Base-by-base conservation (phyloP, 1,140 invertebrate genomes). In the Bombus sylvicola region DNA sequence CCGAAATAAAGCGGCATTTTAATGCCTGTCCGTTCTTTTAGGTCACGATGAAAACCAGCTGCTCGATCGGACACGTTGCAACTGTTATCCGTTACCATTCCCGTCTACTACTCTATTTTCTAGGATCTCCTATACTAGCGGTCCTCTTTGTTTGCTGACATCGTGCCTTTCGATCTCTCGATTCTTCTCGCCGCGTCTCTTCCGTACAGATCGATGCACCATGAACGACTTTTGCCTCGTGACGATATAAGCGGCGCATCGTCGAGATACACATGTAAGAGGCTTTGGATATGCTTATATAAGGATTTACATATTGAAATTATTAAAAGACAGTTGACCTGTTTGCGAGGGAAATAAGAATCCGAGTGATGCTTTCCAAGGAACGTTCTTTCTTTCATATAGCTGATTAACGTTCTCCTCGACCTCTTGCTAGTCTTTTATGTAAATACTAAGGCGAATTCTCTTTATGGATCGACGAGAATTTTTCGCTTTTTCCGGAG, bases 31-130 rank as follows among this genome's bases (percentile, higher is more conserved):
- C 25, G 39, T 66, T 41, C 62, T 78, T 78, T 78, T 66, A 78
- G 76, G 78, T 80, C 78, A 71, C 78, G 43, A n/a, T 80, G 76
- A 78, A 66, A 78, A 66, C 47, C 76, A 43, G 37, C n/a, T 78
- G 76, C 39, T 43, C 57, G 59, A 78, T 78, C 59, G 62, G n/a
- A 78, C 62, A n/a, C 59, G 25, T 34, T 43, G 39, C 34, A 13
- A n/a, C 57, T 62, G 8, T 18, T 62, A 15, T 9, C 74, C 12
- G 18, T 12, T 18, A 9, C 34, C 10, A 15, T 78, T 34, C 6
- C 28, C 34, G 18, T 39, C 66, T 41, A 71, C 15, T 71, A 71
- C 3, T 71, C 78, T 69, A 28, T 71, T 72, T 39, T 25, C 62
- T n/a, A 34, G 47, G 37, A 39, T 71, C 31, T 15, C 25, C 79